phyloP scores from a whole-genome alignment of 2,797 vertebrate species.

The Pyrocephalus nanus region DNA sequence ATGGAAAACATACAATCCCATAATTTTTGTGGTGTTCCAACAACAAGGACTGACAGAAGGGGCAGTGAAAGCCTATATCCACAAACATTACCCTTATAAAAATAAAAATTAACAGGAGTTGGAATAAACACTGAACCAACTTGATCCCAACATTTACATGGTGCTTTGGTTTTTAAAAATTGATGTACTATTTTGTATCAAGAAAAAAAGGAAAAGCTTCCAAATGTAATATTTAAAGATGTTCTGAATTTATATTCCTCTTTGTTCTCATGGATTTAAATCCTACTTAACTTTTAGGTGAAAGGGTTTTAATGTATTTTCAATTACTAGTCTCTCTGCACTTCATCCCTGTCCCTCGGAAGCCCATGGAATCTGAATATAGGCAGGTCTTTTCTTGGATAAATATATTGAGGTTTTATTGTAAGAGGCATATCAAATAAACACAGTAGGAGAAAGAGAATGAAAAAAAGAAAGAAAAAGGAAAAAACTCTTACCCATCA shows the following conservation, averaged over 20 bases:
- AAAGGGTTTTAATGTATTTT: background rate
- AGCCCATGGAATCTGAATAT: background rate
- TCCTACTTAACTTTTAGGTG: background rate
- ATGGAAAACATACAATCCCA: background rate
- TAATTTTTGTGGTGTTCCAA: background rate
- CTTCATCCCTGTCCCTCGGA: background rate
- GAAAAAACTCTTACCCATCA: background rate
- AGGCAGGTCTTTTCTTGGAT: background rate
- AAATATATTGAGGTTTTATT: background rate
- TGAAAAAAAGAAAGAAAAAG: fast-evolving
- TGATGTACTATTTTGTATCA: background rate
- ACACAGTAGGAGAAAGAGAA: background rate
- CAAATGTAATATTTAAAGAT: background rate
- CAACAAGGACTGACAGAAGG: background rate
- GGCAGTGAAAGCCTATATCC: background rate
- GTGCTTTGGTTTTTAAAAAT: background rate
- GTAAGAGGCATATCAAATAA: background rate
- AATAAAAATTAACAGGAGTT: background rate
- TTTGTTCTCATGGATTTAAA: background rate
- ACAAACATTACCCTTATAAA: background rate
- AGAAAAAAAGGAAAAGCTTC: background rate
- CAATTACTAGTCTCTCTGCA: background rate
- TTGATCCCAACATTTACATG: background rate
- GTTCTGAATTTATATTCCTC: background rate
- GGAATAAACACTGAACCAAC: background rate